phyloP scores from a whole-genome alignment of 2,113 vertebrate genomes.

The Cebus imitator region DNA sequence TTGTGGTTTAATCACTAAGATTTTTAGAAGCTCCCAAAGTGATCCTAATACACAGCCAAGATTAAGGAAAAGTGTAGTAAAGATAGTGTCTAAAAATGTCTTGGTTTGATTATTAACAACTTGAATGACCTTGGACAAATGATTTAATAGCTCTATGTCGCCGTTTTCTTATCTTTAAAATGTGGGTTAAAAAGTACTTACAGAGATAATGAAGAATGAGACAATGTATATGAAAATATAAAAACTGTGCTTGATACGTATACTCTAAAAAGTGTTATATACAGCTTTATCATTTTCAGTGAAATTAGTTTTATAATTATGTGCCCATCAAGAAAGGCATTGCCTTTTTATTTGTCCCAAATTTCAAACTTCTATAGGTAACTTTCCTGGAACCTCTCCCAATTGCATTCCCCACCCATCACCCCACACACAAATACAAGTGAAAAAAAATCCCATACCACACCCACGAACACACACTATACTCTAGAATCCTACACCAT shows the following conservation, averaged over 20 bases:
- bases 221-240: not conserved
- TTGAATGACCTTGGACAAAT: not conserved
- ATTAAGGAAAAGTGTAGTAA: not conserved
- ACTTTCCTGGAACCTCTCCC: not conserved
- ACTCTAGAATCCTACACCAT: not conserved
- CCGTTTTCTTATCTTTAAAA: not conserved
- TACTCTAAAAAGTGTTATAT: not conserved
- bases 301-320: constrained; percentile 12
- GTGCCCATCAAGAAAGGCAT: not conserved
- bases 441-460: not conserved
- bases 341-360: not conserved
- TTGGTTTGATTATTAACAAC: not conserved
- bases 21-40: not conserved
- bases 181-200: not conserved
- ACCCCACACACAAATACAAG: not conserved
- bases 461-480: not conserved
- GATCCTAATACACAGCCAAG: not conserved
- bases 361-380: not conserved
- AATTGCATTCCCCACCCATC: accelerated
- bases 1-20: not conserved
- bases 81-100: not conserved
- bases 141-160: not conserved
- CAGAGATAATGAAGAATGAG: not conserved
- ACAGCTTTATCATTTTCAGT: not conserved
- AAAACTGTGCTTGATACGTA: not conserved